Evolutionary conservation across 2,797 vertebrate genomes (phyloP).

Genomic region (Cyprinella venusta): DNA sequence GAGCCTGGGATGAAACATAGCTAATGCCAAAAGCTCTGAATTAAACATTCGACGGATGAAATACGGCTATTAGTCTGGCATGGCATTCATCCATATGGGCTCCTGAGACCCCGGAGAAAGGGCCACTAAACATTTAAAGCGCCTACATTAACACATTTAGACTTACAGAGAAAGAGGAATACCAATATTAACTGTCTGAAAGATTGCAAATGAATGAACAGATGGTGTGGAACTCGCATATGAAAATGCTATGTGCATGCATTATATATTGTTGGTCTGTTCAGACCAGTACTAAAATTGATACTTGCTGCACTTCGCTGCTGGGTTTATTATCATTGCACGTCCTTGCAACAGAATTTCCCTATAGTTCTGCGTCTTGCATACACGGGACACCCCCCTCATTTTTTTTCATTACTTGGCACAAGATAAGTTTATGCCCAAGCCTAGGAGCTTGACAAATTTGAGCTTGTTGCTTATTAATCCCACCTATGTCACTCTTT

Average conservation of each 20-base stretch:
- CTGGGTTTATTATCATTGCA: too few species aligned
- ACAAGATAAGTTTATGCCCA: slow-evolving; percentile 18
- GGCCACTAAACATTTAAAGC: slow-evolving; percentile 22
- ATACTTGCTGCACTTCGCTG: background rate
- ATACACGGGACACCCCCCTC: background rate
- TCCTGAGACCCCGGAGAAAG: slow-evolving; percentile 15
- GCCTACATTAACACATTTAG: slow-evolving; percentile 15
- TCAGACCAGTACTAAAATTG: background rate
- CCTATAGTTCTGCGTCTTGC: background rate
- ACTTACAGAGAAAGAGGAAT: background rate
- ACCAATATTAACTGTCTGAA: slow-evolving; percentile 1
- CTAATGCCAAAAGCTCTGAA: slow-evolving; percentile 48
- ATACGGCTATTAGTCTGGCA: slow-evolving; percentile 46
- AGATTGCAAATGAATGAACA: background rate
- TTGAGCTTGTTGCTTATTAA: slow-evolving; percentile 9
- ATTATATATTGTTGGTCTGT: background rate
- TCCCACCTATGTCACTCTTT: slow-evolving; percentile 37
- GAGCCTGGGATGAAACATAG: slow-evolving; percentile 37
- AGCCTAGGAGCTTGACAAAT: slow-evolving; percentile 22
- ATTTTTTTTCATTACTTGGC: slow-evolving; percentile 18
- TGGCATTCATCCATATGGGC: slow-evolving; percentile 21
- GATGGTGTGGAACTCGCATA: background rate
- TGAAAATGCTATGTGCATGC: background rate
- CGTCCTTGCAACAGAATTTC: slow-evolving; percentile 20
- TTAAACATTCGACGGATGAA: slow-evolving; percentile 55